Base-by-base conservation (phyloP, 2,113 vertebrate species). In the Elanus axillaris region DNA sequence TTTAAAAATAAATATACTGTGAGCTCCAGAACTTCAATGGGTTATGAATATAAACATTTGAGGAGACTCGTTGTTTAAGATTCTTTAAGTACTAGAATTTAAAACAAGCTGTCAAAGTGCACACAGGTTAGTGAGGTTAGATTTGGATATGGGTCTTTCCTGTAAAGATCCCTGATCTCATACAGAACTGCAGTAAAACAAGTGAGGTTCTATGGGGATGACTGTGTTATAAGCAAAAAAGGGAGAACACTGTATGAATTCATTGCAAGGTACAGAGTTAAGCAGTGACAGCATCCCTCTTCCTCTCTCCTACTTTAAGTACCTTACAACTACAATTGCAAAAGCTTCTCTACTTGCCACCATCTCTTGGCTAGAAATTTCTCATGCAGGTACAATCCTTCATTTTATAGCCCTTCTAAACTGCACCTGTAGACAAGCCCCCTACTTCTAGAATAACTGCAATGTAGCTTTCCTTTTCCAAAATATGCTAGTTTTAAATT, bases 191-290 rank as follows among this genome's bases (percentile, higher is more conserved):
- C 17, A 87, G n/a, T 18, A 52, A 78, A 78, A 87, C 6, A 14
- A 47, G 36, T 20, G 36, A 78, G 27, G 31, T 19, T 78, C 47
- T 53, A 25, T 6, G 13, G 12, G 8, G 36, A n/a, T 77, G 27
- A 42, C 31, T 7, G 7, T 11, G 23, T 69, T 53, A 38, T 31
- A 53, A 48, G 14, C 27, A 59, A 50, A 55, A 63, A n/a, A 66
- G 21, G 29, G 13, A 72, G 36, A 73, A 62, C 0, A 6, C 26
- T 0, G 0, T 32, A 50, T 9, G 10, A 78, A 73, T 25, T 56
- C 52, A 76, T 5, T 7, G 20, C 13, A 90, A 77, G 36, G 64
- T 21, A 25, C 19, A 77, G 15, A 67, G 9, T 62, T 52, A 71
- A 73, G 19, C 53, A 68, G 31, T 31, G 23, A 38, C 21, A 31